A percentile compares a stretch with the other conserved stretches of the same genome.
Evolutionary conservation across 2,797 vertebrate species (phyloP).

Genomic region (Peromyscus attwateri): DNA sequence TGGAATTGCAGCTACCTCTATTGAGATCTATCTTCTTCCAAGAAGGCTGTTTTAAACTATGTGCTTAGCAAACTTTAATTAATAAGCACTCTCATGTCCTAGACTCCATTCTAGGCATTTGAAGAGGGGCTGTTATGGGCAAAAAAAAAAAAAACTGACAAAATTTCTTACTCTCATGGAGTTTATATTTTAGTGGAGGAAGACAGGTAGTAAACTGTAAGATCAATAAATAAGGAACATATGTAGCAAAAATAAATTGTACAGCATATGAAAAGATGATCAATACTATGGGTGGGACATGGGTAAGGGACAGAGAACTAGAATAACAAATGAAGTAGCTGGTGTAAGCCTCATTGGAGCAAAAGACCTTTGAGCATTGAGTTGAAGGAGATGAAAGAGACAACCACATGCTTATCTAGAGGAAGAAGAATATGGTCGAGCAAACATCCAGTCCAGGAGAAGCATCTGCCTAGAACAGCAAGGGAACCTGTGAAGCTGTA

Average conservation of each 20-base stretch:
- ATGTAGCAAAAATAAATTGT: constrained; percentile 5
- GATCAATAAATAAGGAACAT: neutral
- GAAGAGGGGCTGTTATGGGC: neutral
- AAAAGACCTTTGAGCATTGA: neutral
- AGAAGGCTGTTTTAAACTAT: constrained; percentile 16
- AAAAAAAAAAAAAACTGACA: neutral
- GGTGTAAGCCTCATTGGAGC: neutral
- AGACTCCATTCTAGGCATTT: neutral
- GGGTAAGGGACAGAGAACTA: neutral
- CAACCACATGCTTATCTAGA: neutral
- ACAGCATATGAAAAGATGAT: constrained; percentile 18
- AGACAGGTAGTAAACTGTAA: constrained; percentile 11
- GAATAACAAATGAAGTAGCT: neutral
- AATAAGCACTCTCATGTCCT: neutral
- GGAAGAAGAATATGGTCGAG: neutral
- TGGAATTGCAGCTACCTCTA: neutral
- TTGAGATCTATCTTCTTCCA: constrained; percentile 10
- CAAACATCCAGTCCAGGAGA: neutral
- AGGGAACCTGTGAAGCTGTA: neutral
- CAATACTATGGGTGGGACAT: neutral
- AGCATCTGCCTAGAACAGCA: neutral
- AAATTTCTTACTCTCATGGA: neutral
- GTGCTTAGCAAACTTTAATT: neutral
- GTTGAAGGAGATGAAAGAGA: neutral
- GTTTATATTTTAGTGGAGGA: constrained; percentile 2